These are phyloP conservation scores for Rhynchonycteris naso DNA, from an alignment of 2,797 vertebrate species.

Conservation along the genomic window DNA sequence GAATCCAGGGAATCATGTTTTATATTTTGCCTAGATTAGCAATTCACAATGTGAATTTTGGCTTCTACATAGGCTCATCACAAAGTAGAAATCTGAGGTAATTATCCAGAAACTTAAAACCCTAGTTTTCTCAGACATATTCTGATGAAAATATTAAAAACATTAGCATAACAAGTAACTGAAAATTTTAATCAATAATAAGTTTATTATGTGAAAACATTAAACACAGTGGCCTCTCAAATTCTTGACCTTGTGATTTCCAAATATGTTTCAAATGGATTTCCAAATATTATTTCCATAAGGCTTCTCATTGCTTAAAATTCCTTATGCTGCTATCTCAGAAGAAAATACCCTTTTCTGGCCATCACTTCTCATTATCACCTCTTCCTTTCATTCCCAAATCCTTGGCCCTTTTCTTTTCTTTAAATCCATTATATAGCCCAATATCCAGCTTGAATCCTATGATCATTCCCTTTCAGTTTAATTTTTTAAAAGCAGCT, in stretches of 20 bases:
- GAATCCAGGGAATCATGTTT: neutral
- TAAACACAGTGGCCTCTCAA: conserved; percentile 4
- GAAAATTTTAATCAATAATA: neutral
- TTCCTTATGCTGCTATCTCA: neutral
- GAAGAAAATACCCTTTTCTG: neutral
- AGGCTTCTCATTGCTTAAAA: neutral
- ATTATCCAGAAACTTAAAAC: conserved; percentile 2
- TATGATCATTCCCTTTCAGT: neutral
- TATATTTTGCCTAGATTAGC: neutral
- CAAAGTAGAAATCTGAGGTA: neutral
- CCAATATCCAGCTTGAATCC: neutral
- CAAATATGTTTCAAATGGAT: neutral
- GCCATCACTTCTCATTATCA: neutral
- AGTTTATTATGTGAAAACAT: neutral
- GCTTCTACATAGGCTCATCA: neutral
- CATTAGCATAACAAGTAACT: neutral
- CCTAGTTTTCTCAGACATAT: neutral
- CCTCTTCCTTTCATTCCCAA: neutral
- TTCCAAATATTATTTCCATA: neutral
- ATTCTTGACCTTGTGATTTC: neutral
- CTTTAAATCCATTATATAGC: neutral
- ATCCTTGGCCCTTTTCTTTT: neutral
- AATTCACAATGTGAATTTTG: neutral
- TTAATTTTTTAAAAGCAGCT: neutral
- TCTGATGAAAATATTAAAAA: neutral